phyloP scores from a whole-genome alignment of 2,113 vertebrate species.

The Corvus hawaiiensis region DNA sequence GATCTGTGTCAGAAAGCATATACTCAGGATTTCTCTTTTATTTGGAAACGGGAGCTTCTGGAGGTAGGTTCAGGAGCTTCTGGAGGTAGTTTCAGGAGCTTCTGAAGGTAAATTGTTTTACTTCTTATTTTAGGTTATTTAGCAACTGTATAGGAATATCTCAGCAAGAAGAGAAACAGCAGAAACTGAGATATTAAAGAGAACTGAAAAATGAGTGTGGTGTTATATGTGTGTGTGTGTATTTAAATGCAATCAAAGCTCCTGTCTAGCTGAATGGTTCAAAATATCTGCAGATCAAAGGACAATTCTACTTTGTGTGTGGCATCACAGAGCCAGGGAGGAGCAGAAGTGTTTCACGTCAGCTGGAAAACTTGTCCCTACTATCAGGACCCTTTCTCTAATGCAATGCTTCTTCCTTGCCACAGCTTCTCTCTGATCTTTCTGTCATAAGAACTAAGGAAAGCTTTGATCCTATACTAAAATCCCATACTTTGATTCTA shows the following conservation, averaged over 20 bases:
- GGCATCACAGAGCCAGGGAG: not conserved
- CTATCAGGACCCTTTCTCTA: not conserved
- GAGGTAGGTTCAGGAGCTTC: not conserved
- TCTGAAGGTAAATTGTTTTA: not conserved
- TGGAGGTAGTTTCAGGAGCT: not conserved
- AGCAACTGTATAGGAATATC: not conserved
- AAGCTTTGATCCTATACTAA: not conserved
- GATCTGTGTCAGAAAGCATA: not conserved
- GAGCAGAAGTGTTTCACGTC: rapidly evolving
- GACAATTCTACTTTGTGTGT: not conserved
- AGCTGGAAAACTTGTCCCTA: not conserved
- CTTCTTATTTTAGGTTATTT: not conserved
- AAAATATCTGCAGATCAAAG: not conserved
- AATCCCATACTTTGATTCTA: not conserved
- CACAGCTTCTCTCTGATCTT: not conserved
- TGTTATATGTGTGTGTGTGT: not conserved
- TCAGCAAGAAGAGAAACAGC: not conserved
- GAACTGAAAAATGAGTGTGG: not conserved
- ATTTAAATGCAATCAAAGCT: not conserved
- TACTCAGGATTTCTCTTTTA: not conserved
- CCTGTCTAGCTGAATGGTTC: not conserved
- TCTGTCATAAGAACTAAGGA: not conserved
- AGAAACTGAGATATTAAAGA: not conserved
- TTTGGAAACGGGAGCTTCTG: not conserved
- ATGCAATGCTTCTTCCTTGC: not conserved